These are phyloP conservation scores for Eubasilissa regina DNA, from an alignment of 1,140 invertebrate species.

Conservation along the genomic window DNA sequence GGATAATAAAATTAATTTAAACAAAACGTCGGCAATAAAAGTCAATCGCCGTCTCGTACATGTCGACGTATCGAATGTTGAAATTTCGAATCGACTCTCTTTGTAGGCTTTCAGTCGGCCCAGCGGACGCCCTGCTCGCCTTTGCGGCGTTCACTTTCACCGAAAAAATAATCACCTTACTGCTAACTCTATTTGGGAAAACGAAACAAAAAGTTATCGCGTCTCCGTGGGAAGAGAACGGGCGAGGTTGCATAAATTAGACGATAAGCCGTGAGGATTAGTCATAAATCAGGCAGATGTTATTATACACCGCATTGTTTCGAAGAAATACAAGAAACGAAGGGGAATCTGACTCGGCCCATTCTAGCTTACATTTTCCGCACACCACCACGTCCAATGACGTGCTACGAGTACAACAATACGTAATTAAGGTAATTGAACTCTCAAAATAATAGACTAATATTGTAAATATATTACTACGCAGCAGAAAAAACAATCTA, in stretches of 20 bases:
- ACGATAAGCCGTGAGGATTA: background rate
- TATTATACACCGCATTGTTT: background rate
- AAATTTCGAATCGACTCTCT: no score
- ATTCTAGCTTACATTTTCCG: constrained; percentile 21
- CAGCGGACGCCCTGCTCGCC: background rate
- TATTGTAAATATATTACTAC: background rate
- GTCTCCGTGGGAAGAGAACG: constrained; percentile 38
- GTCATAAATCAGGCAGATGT: background rate
- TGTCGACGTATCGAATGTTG: no score
- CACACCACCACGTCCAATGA: background rate
- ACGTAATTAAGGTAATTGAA: constrained; percentile 38
- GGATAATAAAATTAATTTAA: no score
- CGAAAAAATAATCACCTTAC: background rate
- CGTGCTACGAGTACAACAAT: constrained; percentile 21
- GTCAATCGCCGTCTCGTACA: no score
- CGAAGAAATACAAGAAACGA: background rate
- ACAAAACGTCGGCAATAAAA: no score
- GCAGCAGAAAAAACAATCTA: background rate
- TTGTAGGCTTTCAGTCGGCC: background rate
- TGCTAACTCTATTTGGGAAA: constrained; percentile 24
- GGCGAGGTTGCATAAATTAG: constrained; percentile 31
- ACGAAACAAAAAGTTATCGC: constrained; percentile 37
- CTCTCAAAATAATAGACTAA: constrained; percentile 3
- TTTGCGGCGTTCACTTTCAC: constrained; percentile 8
- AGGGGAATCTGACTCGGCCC: constrained; percentile 16